phyloP scores from a whole-genome alignment of 2,113 vertebrate species.

The Elephantulus edwardii region DNA sequence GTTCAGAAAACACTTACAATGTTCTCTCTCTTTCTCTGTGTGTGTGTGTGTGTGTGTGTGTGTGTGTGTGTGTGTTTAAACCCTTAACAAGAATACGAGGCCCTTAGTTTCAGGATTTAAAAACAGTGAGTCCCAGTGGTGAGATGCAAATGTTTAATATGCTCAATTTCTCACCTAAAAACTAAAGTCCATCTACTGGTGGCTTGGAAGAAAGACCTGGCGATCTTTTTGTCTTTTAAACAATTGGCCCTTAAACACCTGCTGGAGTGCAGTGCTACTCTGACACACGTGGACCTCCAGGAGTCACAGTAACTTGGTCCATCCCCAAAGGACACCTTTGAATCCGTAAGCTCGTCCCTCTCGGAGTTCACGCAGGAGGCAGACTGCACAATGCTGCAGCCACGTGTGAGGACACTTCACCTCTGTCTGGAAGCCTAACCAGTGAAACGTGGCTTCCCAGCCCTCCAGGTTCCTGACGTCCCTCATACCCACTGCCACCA shows the following conservation, averaged over 20 bases:
- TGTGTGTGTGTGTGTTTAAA: too few species aligned
- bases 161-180: too few species aligned
- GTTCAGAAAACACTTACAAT: too few species aligned
- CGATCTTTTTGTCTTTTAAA: background rate
- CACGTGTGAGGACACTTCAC: background rate
- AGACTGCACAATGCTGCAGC: background rate
- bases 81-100: too few species aligned
- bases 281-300: background rate
- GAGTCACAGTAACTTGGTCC: too few species aligned
- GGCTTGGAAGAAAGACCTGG: background rate
- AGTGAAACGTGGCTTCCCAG: background rate
- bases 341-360: too few species aligned
- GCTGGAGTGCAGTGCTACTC: background rate
- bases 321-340: background rate
- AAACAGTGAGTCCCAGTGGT: too few species aligned
- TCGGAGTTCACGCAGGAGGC: background rate
- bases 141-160: too few species aligned
- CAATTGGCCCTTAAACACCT: background rate
- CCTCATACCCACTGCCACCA: accelerated
- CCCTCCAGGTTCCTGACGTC: background rate
- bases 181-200: background rate
- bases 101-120: too few species aligned
- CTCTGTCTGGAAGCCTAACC: background rate
- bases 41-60: too few species aligned
- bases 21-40: too few species aligned